A percentile compares a stretch with the other conserved stretches of the same genome.
Evolutionary conservation across 2,888 invertebrate species (phyloP).

Genomic region (Drosophila falleni): DNA sequence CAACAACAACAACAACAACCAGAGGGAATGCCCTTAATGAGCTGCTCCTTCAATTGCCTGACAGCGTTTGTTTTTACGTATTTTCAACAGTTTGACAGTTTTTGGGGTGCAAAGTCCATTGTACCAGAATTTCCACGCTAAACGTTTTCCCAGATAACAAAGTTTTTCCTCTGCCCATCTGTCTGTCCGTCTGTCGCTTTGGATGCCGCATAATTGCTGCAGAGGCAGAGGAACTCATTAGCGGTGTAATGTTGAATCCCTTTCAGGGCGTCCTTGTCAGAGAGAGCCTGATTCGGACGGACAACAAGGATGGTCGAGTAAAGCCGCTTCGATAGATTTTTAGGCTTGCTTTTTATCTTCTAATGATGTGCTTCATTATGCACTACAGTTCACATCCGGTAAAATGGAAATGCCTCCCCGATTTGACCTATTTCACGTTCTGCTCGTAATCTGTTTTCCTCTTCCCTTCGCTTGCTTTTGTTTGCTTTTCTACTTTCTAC

Average conservation of each 20-base stretch:
- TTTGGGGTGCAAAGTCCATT: constrained; percentile 33
- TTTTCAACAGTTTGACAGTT: constrained; percentile 64
- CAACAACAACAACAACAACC: constrained; percentile 23
- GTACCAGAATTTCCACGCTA: constrained; percentile 39
- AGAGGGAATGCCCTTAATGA: constrained; percentile 47
- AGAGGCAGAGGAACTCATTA: constrained; percentile 68
- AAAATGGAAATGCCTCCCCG: constrained; percentile 19
- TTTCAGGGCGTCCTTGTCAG: constrained; percentile 9
- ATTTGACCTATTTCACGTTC: constrained; percentile 33
- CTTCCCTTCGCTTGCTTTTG: constrained; percentile 29
- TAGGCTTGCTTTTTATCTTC: constrained; percentile 62
- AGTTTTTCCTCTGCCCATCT: constrained; percentile 22
- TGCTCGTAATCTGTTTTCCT: constrained; percentile 21
- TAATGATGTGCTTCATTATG: constrained; percentile 72
- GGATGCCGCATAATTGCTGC: constrained; percentile 65
- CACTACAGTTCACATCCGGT: constrained; percentile 28
- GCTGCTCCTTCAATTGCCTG: constrained; percentile 47
- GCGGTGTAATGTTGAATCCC: constrained; percentile 58
- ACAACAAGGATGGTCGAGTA: constrained; percentile 14
- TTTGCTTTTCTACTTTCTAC: constrained; percentile 43
- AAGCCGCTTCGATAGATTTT: constrained; percentile 68
- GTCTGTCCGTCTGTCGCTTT: background rate
- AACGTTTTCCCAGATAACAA: constrained; percentile 61
- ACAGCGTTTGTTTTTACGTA: constrained; percentile 11
- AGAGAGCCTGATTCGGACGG: background rate